Conservation (phyloP, 2,888 invertebrate genomes). For the Cataglyphis altisquamis region DNA sequence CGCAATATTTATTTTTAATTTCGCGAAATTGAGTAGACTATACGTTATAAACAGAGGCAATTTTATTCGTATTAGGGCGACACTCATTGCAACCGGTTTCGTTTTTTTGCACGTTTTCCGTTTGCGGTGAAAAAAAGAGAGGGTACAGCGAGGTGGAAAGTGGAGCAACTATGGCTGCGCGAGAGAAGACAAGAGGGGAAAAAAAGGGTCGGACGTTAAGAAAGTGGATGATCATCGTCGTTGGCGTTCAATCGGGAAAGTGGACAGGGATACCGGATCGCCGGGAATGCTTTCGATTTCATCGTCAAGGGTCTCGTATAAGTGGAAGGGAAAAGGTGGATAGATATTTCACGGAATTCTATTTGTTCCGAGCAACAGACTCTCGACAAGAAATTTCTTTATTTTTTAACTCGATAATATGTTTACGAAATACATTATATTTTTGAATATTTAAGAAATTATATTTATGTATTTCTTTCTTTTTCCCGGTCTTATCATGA, state of each 20-base stretch:
- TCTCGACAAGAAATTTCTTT: background rate
- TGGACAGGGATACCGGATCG: constrained; percentile 70
- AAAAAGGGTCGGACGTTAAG: constrained; percentile 54
- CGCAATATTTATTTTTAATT: background rate
- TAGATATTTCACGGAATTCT: constrained; percentile 58
- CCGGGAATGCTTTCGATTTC: constrained; percentile 73
- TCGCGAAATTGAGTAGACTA: background rate
- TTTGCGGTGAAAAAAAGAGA: constrained; percentile 19
- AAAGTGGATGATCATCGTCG: constrained; percentile 69
- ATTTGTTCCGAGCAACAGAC: background rate
- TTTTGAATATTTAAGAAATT: background rate
- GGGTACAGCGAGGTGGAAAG: constrained; percentile 53
- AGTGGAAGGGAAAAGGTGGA: constrained; percentile 1
- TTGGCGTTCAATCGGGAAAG: constrained; percentile 72
- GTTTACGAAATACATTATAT: background rate
- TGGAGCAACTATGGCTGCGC: constrained; percentile 49
- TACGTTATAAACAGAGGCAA: constrained; percentile 48
- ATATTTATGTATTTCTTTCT: background rate
- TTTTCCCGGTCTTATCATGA: background rate
- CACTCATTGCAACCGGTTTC: background rate
- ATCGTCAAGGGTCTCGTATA: constrained; percentile 65
- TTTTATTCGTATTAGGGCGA: constrained; percentile 74
- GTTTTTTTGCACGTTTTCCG: constrained; percentile 12
- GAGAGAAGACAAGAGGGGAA: constrained; percentile 3
- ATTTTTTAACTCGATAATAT: background rate